phyloP scores from a whole-genome alignment of 1,140 invertebrate genomes.

The Oreohelix idahoensis region DNA sequence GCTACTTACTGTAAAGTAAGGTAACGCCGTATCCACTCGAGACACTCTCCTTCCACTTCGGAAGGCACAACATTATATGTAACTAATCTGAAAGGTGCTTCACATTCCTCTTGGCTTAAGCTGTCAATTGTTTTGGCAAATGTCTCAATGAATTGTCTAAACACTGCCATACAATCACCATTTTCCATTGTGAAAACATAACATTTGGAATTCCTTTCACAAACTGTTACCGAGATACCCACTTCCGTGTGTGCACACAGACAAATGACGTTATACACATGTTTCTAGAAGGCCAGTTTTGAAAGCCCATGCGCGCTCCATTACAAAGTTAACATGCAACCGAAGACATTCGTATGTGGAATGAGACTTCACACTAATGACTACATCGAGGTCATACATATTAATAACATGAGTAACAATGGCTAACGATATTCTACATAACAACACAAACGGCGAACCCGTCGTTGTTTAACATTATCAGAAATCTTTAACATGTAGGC shows the following conservation, averaged over 20 bases:
- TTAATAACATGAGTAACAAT: too few relatives aligned
- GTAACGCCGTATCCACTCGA: not conserved
- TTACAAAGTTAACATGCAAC: too few relatives aligned
- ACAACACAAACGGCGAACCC: too few relatives aligned
- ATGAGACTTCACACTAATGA: too few relatives aligned
- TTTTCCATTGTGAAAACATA: not conserved
- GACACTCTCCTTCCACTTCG: conserved; percentile 7
- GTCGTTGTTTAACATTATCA: too few relatives aligned
- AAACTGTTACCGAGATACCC: not conserved
- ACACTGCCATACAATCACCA: not conserved
- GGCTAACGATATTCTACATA: too few relatives aligned
- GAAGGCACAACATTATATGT: conserved; percentile 1
- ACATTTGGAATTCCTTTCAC: not conserved
- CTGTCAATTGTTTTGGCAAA: not conserved
- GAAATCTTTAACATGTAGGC: too few relatives aligned
- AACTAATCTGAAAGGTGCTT: conserved; percentile 11
- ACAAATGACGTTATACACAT: not conserved
- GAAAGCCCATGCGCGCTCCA: too few relatives aligned
- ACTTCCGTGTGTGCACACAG: not conserved
- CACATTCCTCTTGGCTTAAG: not conserved
- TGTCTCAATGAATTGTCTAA: not conserved
- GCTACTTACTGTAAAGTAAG: conserved; percentile 12
- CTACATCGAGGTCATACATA: too few relatives aligned
- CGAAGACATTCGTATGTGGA: too few relatives aligned
- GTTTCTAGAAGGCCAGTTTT: too few relatives aligned